Evolutionary conservation across 2,113 vertebrate genomes (phyloP).

Genomic region (Ciconia boyciana): DNA sequence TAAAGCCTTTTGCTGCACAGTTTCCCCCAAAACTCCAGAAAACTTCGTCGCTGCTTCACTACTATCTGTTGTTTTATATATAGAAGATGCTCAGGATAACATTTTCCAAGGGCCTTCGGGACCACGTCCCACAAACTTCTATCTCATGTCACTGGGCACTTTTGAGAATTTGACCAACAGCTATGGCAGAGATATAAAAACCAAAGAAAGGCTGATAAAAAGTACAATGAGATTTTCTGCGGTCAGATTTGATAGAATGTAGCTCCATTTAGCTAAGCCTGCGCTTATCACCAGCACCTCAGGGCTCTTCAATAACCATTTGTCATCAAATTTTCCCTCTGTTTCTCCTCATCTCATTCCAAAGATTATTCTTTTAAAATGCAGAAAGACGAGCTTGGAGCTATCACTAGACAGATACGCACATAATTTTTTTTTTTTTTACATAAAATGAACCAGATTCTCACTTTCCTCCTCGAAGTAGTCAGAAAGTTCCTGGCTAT

Average conservation of each 20-base stretch:
- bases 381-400: slow-evolving; percentile 25
- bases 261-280: slow-evolving; percentile 23
- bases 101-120: background rate
- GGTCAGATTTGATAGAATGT: slow-evolving; percentile 4
- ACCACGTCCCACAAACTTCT: background rate
- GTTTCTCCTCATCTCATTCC: slow-evolving; percentile 39
- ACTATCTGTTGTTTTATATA: background rate
- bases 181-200: background rate
- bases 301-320: slow-evolving; percentile 55
- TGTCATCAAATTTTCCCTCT: slow-evolving; percentile 56
- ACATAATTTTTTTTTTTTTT: background rate
- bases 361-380: slow-evolving; percentile 47
- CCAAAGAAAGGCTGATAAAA: slow-evolving; percentile 35
- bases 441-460: slow-evolving; percentile 16
- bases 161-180: slow-evolving; percentile 26
- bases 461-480: background rate
- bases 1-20: background rate
- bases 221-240: slow-evolving; percentile 22
- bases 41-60: background rate
- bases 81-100: background rate
- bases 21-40: background rate
- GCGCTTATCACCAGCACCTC: slow-evolving; percentile 48
- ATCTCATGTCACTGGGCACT: slow-evolving; percentile 15
- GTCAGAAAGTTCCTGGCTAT: background rate
- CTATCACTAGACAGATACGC: slow-evolving; percentile 32